Conservation (phyloP, 2,797 vertebrate species). For the Acipenser oxyrinchus region DNA sequence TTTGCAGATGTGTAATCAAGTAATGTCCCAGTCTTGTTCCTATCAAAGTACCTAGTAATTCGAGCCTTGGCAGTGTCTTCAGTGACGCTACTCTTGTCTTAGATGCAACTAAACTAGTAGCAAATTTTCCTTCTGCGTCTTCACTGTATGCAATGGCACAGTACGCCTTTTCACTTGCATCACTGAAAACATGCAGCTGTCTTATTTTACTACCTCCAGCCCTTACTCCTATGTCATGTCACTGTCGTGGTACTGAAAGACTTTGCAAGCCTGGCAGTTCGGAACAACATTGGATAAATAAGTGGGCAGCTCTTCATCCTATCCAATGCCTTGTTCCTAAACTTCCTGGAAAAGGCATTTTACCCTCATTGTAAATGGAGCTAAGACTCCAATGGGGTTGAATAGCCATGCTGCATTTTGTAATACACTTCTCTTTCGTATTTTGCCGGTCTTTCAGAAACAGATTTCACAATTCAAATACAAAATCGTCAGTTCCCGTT, state of each 20-base stretch:
- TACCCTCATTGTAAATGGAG: conserved; percentile 18
- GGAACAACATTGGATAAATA: conserved; percentile 23
- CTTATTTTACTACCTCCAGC: not conserved
- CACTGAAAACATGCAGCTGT: conserved; percentile 14
- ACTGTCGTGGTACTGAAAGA: conserved; percentile 19
- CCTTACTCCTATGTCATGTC: conserved; percentile 6
- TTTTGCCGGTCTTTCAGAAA: not conserved
- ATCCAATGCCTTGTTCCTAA: conserved; percentile 22
- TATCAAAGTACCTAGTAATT: conserved; percentile 25
- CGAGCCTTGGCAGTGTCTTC: conserved; percentile 22
- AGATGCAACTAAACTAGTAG: conserved; percentile 14
- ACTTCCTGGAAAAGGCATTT: conserved; percentile 29
- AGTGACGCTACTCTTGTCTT: conserved; percentile 20
- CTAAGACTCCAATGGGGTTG: conserved; percentile 16
- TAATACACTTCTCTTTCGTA: too few relatives aligned
- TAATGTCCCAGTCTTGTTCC: conserved; percentile 18
- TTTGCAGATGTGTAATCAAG: conserved; percentile 15
- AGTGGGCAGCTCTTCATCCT: conserved; percentile 16
- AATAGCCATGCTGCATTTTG: conserved; percentile 11
- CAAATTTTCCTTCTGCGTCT: not conserved
- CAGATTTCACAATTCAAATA: conserved; percentile 16
- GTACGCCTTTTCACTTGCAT: conserved; percentile 25
- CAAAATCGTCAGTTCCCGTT: conserved; percentile 15
- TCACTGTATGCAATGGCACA: conserved; percentile 16
- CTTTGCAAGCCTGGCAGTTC: conserved; percentile 17